Base-by-base conservation (phyloP, 1,140 invertebrate species). In the Apis dorsata region DNA sequence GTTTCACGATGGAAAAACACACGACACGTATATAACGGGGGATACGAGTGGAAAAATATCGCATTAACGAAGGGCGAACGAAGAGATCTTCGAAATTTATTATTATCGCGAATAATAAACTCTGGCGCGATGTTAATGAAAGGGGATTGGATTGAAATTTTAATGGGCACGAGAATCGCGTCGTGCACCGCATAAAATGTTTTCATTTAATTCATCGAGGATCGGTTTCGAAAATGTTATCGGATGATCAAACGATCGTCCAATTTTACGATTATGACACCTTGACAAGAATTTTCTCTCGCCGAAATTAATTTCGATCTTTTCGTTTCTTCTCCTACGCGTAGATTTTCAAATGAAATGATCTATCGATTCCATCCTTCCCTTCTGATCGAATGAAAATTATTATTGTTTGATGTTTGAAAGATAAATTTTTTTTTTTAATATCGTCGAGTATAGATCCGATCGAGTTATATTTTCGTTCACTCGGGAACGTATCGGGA, bases 161-260 rank as follows among this genome's bases (percentile, higher is more conserved):
- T 28, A 63, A 76, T 53, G 15, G 17, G 13, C 59, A 19, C 11
- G 9, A 0, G 13, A 66, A 53, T 55, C 24, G 7, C 49, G n/a
- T 1, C 70, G 51, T 19, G 28, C 44, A n/a, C 7, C 19, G 3
- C 10, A 24, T 7, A 49, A 9, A 75, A 75, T 7, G 21, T 28
- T 76, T 63, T 65, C 44, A 65, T 63, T 44, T 63, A 51, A 51
- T 24, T 24, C 24, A 76, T 76, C 24, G 44, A 9, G 63, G 53
- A 63, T n/a, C 44, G 34, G 44, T 63, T 19, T 8, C 69, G 10
- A 17, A n/a, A 12, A 5, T 5, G 53, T 51, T 53, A 49, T n/a
- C 21, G 28, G 21, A n/a, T n/a, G 24, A 65, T 1, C n/a, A 63
- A 24, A 1, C n/a, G 24, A 15, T 34, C 24, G 28, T 65, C 10